Percentiles rank a stretch among this genome's conserved stretches.
Conservation (phyloP, 2,888 invertebrate species). For the Leptopterna dolabrata region DNA sequence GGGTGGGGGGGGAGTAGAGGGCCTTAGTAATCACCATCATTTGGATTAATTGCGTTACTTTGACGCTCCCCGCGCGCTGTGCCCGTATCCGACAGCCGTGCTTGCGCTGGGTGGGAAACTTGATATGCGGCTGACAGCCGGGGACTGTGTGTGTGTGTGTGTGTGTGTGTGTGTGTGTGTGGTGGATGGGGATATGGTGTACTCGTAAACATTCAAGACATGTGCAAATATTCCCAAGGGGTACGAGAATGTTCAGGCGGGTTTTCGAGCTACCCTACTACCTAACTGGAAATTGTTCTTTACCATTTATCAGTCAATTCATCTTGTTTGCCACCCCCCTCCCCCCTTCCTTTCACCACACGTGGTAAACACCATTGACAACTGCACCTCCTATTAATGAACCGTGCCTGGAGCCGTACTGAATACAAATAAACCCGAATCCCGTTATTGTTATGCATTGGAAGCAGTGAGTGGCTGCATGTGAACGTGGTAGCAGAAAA, state of each 20-base stretch:
- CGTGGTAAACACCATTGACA: not conserved
- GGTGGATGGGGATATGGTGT: too few species aligned
- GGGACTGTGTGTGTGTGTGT: too few species aligned
- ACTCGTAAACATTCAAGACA: conserved; percentile 32
- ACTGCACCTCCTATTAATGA: not conserved
- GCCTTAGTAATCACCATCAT: conserved; percentile 44
- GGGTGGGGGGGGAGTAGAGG: not conserved
- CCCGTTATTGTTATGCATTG: not conserved
- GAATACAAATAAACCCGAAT: not conserved
- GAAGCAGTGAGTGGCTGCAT: too few species aligned
- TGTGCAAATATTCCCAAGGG: conserved; percentile 43
- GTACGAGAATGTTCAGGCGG: not conserved
- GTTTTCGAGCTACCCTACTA: not conserved
- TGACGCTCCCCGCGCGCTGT: conserved; percentile 11
- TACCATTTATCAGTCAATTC: conserved; percentile 8
- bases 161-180: too few species aligned
- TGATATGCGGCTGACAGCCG: not conserved
- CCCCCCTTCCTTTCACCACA: not conserved
- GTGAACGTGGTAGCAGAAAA: too few species aligned
- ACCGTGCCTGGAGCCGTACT: not conserved
- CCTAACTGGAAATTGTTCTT: not conserved
- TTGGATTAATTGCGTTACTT: conserved; percentile 51
- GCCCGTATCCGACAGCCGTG: not conserved
- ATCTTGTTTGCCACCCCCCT: not conserved
- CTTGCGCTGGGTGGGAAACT: not conserved